Base-by-base conservation (phyloP, 2,113 vertebrate species). In the Procavia capensis region DNA sequence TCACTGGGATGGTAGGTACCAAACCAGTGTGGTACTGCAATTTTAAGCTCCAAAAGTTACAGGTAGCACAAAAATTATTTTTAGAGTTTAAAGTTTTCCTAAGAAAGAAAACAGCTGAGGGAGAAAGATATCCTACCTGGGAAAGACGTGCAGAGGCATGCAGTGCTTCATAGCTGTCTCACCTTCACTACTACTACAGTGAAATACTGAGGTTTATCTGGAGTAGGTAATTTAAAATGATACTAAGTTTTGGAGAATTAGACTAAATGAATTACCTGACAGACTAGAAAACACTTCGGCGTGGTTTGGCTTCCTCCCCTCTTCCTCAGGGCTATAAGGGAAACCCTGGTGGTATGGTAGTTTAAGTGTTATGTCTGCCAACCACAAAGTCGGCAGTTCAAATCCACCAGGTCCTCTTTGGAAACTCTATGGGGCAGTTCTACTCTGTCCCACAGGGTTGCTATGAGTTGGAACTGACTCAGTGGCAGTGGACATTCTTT, bases 11-110 rank as follows among this genome's bases (percentile, higher is more conserved):
- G 59, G 66, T 82, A n/a, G 86, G 36, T 87, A 90, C 9, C 91
- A 91, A 96, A 94, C 3, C 20, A 94, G 20, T 29, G 95, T 0
- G 82, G 66, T 90, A 47, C 17, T 88, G 43, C 43, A 95, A 95
- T 83, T 95, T 95, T 78, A 88, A 97, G 41, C n/a, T 95, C 81
- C n/a, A 95, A 97, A 94, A 93, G 89, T 91, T 95, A 91, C 0
- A 91, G 75, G 85, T 80, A 9, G 39, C 95, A 83, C 36, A 94
- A 96, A 91, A 97, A 34, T 41, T 68, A 82, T 76, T 92, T 95
- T 93, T 72, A 95, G 79, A 97, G 24, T 63, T 95, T 80, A 95
- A 76, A 97, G 29, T 43, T 39, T 41, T 96, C 41, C n/a, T 91
- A 75, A 83, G 50, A 82, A 95, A 96, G 74, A 85, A 95, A 93